Base-by-base conservation (phyloP, 2,113 vertebrate species). In the Condylura cristata region DNA sequence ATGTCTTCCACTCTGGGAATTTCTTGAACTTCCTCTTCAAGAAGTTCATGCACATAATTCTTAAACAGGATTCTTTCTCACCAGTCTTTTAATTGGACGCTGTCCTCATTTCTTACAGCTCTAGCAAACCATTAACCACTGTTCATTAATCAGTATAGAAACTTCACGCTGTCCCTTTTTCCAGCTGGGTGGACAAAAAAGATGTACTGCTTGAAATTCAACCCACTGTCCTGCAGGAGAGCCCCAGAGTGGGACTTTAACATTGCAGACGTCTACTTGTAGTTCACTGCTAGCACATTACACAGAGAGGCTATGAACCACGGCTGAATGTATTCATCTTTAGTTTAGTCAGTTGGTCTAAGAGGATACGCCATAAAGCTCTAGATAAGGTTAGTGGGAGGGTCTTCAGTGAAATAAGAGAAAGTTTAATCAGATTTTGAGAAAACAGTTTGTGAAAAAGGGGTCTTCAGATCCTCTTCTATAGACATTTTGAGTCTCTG, bases 31-130 rank as follows among this genome's bases (percentile, higher is more conserved):
- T 58, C 30, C 30, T 24, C 26, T 65, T 90, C 28, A 61, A 80
- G 68, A 89, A 88, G 32, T 46, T 39, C 46, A 30, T 30, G 37
- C 24, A n/a, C 37, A 13, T 44, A 48, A 56, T 63, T 81, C 39
- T 82, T 58, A 88, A 8, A 65, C 17, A 65, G 56, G 2, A 63
- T 88, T 90, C 74, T 81, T 92, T 93, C 60, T 87, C 51, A 78
- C 18, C n/a, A 39, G 6, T 14, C 41, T 34, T 82, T 92, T 61
- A 18, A 37, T 78, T 46, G 65, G 11, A 37, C 53, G 78, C n/a
- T 46, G 56, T 87, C 22, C 53, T 37, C 74, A 75, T 53, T 74
- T 86, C 56, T 74, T 74, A 76, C 7, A 92, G 37, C 13, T 24
- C 17, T 44, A 56, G 37, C 66, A 87, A 86, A 88, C 30, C 20